phyloP scores from a whole-genome alignment of 2,888 invertebrate genomes.

The Rhogogaster chlorosoma region DNA sequence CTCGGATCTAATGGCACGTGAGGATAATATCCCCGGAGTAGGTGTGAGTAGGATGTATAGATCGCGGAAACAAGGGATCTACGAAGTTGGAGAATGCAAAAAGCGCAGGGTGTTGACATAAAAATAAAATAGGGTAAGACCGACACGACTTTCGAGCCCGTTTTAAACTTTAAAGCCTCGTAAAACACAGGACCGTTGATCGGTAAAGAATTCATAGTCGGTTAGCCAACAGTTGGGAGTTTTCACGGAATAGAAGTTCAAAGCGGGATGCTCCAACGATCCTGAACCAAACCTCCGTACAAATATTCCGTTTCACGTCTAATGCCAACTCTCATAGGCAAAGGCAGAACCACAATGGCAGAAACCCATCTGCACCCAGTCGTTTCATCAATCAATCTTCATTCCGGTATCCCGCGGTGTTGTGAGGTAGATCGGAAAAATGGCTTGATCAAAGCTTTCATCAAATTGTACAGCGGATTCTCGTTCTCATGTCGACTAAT shows the following conservation, averaged over 20 bases:
- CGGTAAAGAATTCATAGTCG: slow-evolving; percentile 44
- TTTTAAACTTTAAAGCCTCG: slow-evolving; percentile 38
- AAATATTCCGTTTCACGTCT: slow-evolving; percentile 18
- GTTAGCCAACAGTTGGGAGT: slow-evolving; percentile 42
- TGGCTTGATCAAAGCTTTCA: neutral
- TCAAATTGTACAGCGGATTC: neutral
- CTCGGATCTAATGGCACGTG: neutral
- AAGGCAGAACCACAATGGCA: neutral
- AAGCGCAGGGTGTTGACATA: neutral
- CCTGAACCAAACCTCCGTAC: neutral
- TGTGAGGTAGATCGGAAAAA: neutral
- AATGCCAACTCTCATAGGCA: neutral
- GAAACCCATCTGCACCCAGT: neutral
- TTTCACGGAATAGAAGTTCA: slow-evolving; percentile 32
- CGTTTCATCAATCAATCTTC: neutral
- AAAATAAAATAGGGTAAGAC: slow-evolving; percentile 9
- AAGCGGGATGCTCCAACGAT: slow-evolving; percentile 19
- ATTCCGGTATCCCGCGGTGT: neutral
- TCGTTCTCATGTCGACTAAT: neutral
- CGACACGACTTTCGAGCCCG: slow-evolving; percentile 20
- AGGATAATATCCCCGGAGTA: neutral
- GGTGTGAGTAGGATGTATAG: neutral
- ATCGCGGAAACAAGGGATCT: neutral
- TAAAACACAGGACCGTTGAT: slow-evolving; percentile 23
- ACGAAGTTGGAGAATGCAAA: neutral